Evolutionary conservation across 2,113 vertebrate genomes (phyloP).

Genomic region (Antigone vipio): DNA sequence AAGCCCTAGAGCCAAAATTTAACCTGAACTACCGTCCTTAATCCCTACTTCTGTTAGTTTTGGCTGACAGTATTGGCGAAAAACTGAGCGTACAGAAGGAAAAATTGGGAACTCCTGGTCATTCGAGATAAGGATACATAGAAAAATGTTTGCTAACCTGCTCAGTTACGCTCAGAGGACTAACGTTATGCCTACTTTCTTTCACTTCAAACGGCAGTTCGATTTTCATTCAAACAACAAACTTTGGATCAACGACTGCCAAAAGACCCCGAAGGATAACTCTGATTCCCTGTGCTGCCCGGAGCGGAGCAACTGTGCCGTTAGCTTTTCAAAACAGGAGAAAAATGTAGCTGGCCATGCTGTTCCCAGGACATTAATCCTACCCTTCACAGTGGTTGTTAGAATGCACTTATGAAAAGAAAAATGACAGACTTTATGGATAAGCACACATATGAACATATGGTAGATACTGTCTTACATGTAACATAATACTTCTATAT

Average conservation of each 20-base stretch:
- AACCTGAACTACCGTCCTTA: background rate
- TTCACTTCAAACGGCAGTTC: background rate
- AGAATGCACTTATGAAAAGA: background rate
- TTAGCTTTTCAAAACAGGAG: conserved; percentile 50
- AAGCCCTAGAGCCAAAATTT: background rate
- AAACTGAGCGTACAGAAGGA: background rate
- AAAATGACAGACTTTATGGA: conserved; percentile 5
- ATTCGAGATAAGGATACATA: background rate
- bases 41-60: background rate
- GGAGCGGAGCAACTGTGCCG: background rate
- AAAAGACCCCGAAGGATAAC: background rate
- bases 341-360: conserved; percentile 37
- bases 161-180: background rate
- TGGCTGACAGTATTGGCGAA: background rate
- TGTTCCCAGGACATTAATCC: background rate
- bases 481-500: background rate
- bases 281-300: background rate
- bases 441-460: conserved; percentile 37
- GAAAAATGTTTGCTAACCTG: background rate
- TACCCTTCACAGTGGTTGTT: conserved; percentile 2
- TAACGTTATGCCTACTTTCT: background rate
- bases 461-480: conserved; percentile 13
- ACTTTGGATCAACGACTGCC: background rate
- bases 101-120: background rate
- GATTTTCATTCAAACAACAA: background rate